These are phyloP conservation scores for Heterodera filipjevi DNA, from an alignment of 2,888 invertebrate species.

Conservation along the genomic window DNA sequence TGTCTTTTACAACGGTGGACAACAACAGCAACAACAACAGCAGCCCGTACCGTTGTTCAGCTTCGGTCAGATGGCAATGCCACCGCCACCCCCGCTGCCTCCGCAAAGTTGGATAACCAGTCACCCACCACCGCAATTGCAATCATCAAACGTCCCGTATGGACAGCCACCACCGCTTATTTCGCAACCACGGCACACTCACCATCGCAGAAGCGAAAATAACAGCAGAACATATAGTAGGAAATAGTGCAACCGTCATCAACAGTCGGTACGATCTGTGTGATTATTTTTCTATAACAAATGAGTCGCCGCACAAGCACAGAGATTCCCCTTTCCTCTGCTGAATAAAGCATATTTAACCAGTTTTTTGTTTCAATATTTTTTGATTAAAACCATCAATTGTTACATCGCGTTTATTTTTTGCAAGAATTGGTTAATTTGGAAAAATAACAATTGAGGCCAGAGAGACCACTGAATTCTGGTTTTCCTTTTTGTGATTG, in stretches of 20 bases:
- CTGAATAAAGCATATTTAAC: too few species aligned
- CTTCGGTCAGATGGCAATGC: conserved; percentile 26
- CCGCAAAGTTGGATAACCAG: conserved; percentile 18
- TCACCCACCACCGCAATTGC: conserved; percentile 2
- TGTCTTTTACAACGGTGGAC: background rate
- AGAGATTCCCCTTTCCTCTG: too few species aligned
- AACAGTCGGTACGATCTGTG: background rate
- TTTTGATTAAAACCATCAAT: background rate
- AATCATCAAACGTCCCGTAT: background rate
- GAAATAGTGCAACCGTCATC: background rate
- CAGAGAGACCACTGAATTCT: too few species aligned
- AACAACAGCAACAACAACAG: conserved; percentile 23
- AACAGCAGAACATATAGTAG: background rate
- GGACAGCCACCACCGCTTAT: conserved; percentile 22
- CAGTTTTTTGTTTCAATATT: too few species aligned
- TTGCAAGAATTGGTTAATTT: background rate
- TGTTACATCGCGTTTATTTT: background rate
- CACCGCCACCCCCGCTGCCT: conserved; percentile 26
- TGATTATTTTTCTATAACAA: background rate
- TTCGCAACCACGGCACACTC: background rate
- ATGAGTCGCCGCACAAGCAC: too few species aligned
- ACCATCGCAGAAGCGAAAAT: background rate
- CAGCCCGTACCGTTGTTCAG: background rate
- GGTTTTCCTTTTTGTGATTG: too few species aligned
- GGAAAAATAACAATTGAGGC: background rate